These are phyloP conservation scores for Cepaea hortensis DNA, from an alignment of 2,888 invertebrate genomes.

Conservation along the genomic window DNA sequence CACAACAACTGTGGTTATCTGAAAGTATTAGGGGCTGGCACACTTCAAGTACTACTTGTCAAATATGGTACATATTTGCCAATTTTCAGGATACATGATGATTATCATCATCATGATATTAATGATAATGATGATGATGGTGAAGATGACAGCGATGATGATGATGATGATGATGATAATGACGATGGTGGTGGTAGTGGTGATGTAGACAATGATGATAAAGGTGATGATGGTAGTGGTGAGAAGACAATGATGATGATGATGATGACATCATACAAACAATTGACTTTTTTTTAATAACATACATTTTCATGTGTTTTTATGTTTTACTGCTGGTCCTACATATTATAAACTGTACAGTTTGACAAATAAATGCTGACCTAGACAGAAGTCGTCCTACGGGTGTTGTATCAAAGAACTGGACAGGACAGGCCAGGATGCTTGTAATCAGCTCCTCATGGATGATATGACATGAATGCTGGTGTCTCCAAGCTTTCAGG, in stretches of 20 bases:
- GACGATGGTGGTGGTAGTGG: background rate
- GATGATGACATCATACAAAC: background rate
- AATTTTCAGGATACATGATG: too few species aligned
- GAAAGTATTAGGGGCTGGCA: too few species aligned
- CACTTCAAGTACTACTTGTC: too few species aligned
- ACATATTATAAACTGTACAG: background rate
- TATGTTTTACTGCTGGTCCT: too few species aligned
- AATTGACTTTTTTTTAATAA: too few species aligned
- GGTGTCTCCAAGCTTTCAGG: slow-evolving; percentile 32
- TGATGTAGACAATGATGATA: background rate
- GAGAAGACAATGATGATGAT: background rate
- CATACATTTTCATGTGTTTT: too few species aligned
- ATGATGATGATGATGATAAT: background rate
- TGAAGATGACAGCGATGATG: background rate
- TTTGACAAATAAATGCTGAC: background rate
- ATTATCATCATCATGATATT: background rate
- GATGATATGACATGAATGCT: background rate
- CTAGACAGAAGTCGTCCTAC: slow-evolving; percentile 36
- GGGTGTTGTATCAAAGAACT: slow-evolving; percentile 43
- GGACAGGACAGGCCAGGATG: slow-evolving; percentile 32
- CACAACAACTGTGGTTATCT: too few species aligned
- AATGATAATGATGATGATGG: background rate
- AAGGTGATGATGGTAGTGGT: background rate
- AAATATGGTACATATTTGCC: too few species aligned
- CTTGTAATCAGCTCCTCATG: slow-evolving; percentile 25